Conservation (phyloP, 2,113 vertebrate genomes). For the Neogobius melanostomus region DNA sequence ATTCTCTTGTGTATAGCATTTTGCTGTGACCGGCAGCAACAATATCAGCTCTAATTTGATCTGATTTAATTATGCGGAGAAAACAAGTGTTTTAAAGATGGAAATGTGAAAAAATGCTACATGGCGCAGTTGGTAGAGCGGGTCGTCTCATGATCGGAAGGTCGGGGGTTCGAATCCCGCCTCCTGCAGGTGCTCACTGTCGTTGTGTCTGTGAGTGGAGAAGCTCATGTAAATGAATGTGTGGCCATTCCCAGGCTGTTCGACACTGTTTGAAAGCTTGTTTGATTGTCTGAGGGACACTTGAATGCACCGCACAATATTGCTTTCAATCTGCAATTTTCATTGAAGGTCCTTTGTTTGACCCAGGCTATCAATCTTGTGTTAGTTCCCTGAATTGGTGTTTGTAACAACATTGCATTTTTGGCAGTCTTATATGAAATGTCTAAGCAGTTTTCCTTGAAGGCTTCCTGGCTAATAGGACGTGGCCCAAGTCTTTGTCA, state of each 20-base stretch:
- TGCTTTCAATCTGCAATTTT: slow-evolving; percentile 22
- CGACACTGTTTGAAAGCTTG: background rate
- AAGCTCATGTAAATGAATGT: slow-evolving; percentile 25
- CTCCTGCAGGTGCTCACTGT: too few relatives aligned
- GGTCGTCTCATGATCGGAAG: too few relatives aligned
- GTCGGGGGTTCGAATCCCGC: too few relatives aligned
- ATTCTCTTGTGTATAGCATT: slow-evolving; percentile 1
- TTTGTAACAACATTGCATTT: slow-evolving; percentile 10
- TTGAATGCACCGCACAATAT: slow-evolving; percentile 23
- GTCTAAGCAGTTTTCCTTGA: slow-evolving; percentile 28
- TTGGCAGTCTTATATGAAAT: slow-evolving; percentile 14
- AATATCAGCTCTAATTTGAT: slow-evolving; percentile 15
- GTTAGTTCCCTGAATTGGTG: slow-evolving; percentile 5
- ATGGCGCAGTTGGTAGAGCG: background rate
- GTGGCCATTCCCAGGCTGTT: background rate
- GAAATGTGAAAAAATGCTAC: background rate
- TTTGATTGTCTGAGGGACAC: slow-evolving; percentile 10
- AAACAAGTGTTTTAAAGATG: slow-evolving; percentile 8
- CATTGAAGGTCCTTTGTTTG: slow-evolving; percentile 8
- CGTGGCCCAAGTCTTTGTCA: slow-evolving; percentile 5
- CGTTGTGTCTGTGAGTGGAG: background rate
- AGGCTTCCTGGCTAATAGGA: slow-evolving; percentile 14
- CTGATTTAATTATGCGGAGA: background rate
- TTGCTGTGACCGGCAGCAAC: background rate
- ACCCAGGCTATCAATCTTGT: slow-evolving; percentile 14